phyloP scores from a whole-genome alignment of 1,140 invertebrate genomes.

The Anagrus nilaparvatae region DNA sequence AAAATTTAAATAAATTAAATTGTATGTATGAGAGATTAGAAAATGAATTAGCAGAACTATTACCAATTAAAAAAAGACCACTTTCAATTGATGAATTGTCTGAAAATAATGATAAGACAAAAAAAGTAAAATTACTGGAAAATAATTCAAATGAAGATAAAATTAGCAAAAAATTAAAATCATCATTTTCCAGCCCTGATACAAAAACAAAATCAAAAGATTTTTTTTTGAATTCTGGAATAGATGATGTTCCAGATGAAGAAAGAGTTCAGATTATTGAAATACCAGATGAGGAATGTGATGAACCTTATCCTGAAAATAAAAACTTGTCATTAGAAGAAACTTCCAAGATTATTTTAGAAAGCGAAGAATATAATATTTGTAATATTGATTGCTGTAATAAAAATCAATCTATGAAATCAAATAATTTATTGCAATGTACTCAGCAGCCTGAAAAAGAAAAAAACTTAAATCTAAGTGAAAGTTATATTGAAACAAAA shows the following conservation, averaged over 20 bases:
- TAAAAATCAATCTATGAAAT: no score
- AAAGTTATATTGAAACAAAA: no score
- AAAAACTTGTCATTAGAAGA: constrained; percentile 28
- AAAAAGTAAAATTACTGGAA: constrained; percentile 3
- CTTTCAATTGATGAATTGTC: constrained; percentile 15
- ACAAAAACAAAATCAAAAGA: constrained; percentile 2
- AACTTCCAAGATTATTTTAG: constrained; percentile 29
- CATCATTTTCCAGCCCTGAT: not conserved
- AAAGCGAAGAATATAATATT: no score
- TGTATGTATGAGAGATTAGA: no score
- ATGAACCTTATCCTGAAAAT: constrained; percentile 29
- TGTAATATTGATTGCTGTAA: no score
- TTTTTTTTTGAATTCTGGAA: constrained; percentile 13
- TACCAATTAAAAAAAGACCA: constrained; percentile 35
- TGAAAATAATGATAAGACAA: constrained; percentile 24
- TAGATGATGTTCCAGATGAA: constrained; percentile 31
- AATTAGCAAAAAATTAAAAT: not conserved
- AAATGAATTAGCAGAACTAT: constrained; percentile 18
- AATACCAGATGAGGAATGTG: constrained; percentile 35
- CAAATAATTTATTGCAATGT: no score
- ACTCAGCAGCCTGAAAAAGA: no score
- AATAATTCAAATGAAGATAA: constrained; percentile 3
- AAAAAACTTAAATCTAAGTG: no score
- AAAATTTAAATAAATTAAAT: no score
- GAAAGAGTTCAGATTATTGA: constrained; percentile 40